phyloP scores from a whole-genome alignment of 2,113 vertebrate genomes.

The Ellobius talpinus region DNA sequence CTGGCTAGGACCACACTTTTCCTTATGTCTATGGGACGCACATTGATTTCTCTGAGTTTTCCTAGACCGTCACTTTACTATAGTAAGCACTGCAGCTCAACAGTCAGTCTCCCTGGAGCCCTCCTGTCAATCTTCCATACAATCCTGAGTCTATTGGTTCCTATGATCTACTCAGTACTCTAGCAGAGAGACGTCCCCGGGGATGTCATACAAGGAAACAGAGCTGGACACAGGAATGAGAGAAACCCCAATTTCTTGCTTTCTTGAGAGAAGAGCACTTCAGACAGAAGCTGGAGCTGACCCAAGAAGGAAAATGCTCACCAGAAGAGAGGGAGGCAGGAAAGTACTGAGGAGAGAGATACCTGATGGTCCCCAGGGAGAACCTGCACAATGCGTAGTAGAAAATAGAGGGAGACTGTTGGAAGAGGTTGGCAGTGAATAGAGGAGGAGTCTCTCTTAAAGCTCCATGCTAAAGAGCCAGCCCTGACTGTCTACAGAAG shows the following conservation, averaged over 20 bases:
- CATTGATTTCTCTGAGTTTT: constrained; percentile 11
- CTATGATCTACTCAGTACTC: neutral
- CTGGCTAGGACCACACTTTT: neutral
- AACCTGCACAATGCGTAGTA: neutral
- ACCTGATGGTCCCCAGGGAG: neutral
- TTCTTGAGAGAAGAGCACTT: constrained; percentile 39
- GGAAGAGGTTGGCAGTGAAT: neutral
- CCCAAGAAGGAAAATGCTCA: neutral
- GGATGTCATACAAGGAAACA: neutral
- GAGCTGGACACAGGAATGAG: neutral
- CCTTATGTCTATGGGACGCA: constrained; percentile 12
- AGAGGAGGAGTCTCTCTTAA: neutral
- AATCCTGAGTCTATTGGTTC: neutral
- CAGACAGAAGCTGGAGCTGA: neutral
- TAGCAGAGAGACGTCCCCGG: neutral
- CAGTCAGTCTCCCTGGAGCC: neutral
- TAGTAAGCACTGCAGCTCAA: neutral
- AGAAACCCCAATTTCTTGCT: constrained; percentile 12
- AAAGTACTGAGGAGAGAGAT: neutral
- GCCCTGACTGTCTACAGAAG: neutral
- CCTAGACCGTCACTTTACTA: neutral
- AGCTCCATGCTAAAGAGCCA: neutral
- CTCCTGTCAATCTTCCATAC: neutral
- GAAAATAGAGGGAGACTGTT: neutral
- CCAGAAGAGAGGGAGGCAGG: neutral